Evolutionary conservation across 2,797 vertebrate species (phyloP), one percentile per base, ranked within the genome.

Genomic region (Hydrophis major): DNA sequence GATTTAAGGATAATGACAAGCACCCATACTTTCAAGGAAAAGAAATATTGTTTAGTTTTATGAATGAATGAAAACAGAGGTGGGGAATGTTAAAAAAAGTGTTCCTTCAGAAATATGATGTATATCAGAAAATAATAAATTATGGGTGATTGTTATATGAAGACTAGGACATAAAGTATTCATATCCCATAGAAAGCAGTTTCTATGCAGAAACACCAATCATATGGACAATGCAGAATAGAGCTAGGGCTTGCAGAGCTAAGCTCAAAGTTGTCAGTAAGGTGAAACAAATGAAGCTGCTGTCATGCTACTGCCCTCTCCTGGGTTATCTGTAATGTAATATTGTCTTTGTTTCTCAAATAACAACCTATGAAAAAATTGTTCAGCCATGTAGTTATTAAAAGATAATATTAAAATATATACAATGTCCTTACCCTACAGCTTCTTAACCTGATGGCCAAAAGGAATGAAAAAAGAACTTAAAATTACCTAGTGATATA

Each of bases 1-100:
- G 95, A 96, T 96, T 96, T 95, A 97, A 96, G 90, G 87, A 78
- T 92, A 95, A 92, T 89, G 6, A 91, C 66, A 96, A 95, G 94
- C 25, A 94, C 27, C 1, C 3, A 22, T 5, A 89, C 55, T 32
- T 91, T 61, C 91, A 93, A 74, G 14, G 0, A 87, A 92, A 61
- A 74, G 59, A 95, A 92, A 63, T 57, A 90, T 2, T 18, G 2
- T 6, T 63, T 92, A 55, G 92, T 95, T 95, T 93, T 91, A 92
- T 83, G 16, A 1, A 1, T 12, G 4, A 32, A 74, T 74, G n/a
- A 12, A 89, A 28, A 53, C 22, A 7, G 78, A 89, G 22, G 22
- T 6, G 56, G 93, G 92, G 87, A 47, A 55, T 18, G 50, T 74
- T 25, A 28, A 0, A 22, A 63, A 93, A 95, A 4, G 28, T 0